Conservation (phyloP, 64 coral and sea anemone genomes). For the Cladopsammia gracilis region DNA sequence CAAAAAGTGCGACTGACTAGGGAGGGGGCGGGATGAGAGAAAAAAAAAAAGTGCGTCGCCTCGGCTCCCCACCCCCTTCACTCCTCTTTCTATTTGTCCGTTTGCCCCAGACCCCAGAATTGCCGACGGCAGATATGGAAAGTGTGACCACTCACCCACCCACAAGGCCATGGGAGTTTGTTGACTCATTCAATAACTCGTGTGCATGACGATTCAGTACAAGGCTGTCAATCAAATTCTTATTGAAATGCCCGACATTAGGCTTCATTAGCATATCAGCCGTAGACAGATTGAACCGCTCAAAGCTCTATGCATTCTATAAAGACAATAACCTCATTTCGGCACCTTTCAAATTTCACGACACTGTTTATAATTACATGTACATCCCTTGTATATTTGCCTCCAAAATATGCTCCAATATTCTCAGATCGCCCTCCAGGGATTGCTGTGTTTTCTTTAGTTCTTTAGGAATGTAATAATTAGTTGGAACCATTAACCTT, state of each 20-base stretch:
- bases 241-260: neutral
- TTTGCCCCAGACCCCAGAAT: too few relatives aligned
- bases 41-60: too few relatives aligned
- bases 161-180: too few relatives aligned
- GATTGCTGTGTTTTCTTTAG: slow-evolving; percentile 11
- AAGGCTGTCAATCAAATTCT: neutral
- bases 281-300: slow-evolving; percentile 9
- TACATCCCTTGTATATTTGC: neutral
- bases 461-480: neutral
- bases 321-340: neutral
- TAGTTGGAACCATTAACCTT: slow-evolving; percentile 2
- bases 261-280: slow-evolving; percentile 24
- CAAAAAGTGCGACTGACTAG: too few relatives aligned
- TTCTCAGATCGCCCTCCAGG: neutral
- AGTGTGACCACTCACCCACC: too few relatives aligned
- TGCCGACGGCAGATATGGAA: too few relatives aligned
- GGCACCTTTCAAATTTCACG: neutral
- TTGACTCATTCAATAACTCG: too few relatives aligned
- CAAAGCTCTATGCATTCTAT: slow-evolving; percentile 17
- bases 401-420: neutral
- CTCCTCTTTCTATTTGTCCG: too few relatives aligned
- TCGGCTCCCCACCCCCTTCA: too few relatives aligned
- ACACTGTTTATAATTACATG: neutral
- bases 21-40: too few relatives aligned
- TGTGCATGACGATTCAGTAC: too few relatives aligned